Conservation (phyloP, 2,113 vertebrate species). For the Sinosuthora webbiana region DNA sequence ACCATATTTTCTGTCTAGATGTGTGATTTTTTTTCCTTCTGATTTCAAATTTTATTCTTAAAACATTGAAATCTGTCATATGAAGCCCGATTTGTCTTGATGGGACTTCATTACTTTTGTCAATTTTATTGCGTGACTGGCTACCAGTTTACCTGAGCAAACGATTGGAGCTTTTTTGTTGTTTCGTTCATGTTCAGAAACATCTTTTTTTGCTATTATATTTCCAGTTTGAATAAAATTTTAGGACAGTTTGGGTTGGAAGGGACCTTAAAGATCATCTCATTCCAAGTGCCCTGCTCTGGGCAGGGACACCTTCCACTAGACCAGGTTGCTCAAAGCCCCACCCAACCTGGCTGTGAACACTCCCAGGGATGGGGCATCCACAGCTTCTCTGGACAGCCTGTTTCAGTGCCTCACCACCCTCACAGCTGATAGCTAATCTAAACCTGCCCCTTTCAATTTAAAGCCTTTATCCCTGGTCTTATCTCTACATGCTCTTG, state of each 20-base stretch:
- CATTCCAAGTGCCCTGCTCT: background rate
- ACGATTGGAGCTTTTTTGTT: background rate
- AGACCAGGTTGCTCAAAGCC: background rate
- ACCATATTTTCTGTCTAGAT: background rate
- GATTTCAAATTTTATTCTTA: background rate
- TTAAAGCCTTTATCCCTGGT: background rate
- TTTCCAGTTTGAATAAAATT: background rate
- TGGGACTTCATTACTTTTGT: background rate
- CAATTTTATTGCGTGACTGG: background rate
- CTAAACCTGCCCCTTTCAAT: background rate
- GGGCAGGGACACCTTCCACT: background rate
- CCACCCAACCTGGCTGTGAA: background rate
- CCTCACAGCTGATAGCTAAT: background rate
- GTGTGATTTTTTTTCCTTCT: background rate
- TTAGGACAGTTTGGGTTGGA: background rate
- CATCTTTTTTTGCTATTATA: background rate
- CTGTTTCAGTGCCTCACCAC: background rate
- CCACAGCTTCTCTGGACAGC: background rate
- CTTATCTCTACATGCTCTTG: background rate
- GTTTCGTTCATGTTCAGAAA: background rate
- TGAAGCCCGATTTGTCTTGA: background rate
- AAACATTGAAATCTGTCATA: background rate
- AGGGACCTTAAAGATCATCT: background rate
- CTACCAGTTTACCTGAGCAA: background rate
- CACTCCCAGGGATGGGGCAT: background rate